Evolutionary conservation across 2,113 vertebrate genomes (phyloP).

Genomic region (Hemiprocne comata): DNA sequence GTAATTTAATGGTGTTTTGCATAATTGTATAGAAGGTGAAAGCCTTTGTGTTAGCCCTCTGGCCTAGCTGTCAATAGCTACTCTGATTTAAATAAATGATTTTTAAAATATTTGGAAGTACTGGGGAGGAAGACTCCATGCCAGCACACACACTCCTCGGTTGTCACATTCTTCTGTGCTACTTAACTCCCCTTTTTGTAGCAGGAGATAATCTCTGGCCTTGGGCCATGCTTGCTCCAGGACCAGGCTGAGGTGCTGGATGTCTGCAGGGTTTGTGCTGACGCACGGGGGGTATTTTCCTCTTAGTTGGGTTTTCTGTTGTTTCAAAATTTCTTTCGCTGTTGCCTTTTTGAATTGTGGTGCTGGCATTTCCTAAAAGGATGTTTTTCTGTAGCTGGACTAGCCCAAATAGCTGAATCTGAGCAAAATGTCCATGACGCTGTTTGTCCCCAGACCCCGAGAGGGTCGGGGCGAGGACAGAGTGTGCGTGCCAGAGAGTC

Average conservation of each 20-base stretch:
- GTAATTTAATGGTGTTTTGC: neutral
- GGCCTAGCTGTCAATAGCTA: neutral
- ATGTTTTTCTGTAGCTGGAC: neutral
- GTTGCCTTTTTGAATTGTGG: neutral
- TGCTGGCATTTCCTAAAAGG: neutral
- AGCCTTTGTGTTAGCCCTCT: neutral
- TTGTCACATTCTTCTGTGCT: neutral
- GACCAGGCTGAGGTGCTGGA: neutral
- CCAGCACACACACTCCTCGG: neutral
- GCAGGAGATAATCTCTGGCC: neutral
- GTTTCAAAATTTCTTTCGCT: neutral
- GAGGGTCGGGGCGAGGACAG: neutral
- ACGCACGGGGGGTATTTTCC: neutral
- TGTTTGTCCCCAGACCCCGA: neutral
- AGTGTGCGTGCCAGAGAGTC: neutral
- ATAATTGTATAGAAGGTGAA: neutral
- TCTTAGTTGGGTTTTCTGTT: neutral
- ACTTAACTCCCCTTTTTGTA: neutral
- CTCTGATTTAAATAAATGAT: neutral
- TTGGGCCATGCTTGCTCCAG: neutral
- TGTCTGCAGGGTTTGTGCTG: neutral
- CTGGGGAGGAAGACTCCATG: neutral
- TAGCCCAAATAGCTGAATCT: neutral
- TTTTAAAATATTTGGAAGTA: neutral
- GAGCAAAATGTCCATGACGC: neutral